Evolutionary conservation across 2,113 vertebrate species (phyloP).

Genomic region (Corythoichthys haematopterus): DNA sequence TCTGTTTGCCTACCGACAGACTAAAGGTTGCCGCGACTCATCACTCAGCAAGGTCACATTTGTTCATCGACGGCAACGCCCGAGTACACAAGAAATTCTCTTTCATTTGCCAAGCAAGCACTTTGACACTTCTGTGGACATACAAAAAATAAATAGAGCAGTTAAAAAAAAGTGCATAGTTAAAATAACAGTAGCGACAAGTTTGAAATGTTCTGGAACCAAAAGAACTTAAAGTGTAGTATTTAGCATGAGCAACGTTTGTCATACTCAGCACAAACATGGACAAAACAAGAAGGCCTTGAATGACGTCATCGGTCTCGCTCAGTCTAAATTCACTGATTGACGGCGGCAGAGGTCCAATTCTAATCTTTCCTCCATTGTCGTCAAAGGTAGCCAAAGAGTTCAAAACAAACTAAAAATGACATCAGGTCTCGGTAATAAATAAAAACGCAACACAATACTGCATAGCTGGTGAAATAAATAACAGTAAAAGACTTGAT

Average conservation of each 20-base stretch:
- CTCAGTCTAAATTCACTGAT: background rate
- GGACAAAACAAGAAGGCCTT: background rate
- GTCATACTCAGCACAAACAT: background rate
- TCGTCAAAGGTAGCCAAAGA: too few species aligned
- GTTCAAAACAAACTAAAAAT: background rate
- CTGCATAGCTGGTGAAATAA: conserved; percentile 64
- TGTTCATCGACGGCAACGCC: background rate
- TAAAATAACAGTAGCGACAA: background rate
- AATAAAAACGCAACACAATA: conserved; percentile 43
- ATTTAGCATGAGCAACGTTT: too few species aligned
- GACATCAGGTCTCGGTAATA: conserved; percentile 17
- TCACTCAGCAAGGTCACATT: background rate
- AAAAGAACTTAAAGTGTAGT: background rate
- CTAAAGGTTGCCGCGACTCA: conserved; percentile 43
- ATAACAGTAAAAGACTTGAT: conserved; percentile 50
- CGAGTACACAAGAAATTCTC: background rate
- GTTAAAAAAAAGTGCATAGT: conserved; percentile 1
- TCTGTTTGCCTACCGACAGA: conserved; percentile 60
- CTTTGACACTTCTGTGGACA: background rate
- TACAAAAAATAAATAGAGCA: background rate
- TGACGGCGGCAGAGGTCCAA: background rate
- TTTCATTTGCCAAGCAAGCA: conserved; percentile 7
- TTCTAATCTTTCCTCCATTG: too few species aligned
- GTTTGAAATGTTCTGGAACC: background rate
- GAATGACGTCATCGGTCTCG: too few species aligned